Evolutionary conservation across 2,888 invertebrate species (phyloP), one percentile per base, ranked within the genome.

Genomic region (Elmis aenea): DNA sequence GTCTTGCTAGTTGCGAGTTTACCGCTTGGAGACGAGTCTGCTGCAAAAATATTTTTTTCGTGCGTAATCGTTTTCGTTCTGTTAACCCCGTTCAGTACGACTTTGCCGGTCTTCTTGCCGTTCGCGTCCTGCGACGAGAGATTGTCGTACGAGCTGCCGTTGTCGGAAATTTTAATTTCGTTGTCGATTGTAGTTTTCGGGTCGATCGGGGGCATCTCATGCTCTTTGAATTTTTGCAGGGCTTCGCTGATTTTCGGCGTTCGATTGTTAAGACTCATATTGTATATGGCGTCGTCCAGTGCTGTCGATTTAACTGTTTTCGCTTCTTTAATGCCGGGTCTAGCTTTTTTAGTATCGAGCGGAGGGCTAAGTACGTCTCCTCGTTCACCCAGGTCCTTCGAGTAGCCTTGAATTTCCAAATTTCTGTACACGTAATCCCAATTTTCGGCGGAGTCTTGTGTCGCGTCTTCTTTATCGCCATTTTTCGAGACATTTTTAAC

Each of bases 361-460:
- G 72, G 69, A 1, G 73, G 70, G 4, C 74, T 74, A 22, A 79
- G 51, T 35, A 83, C 71, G 50, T 86, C 77, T 35, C 79, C 83
- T 26, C 83, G 64, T 51, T 79, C 79, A 0, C 77, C 78, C 4
- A 79, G 59, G 51, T 84, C 84, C 47, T 75, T 76, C 5, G 68
- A 70, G 49, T 85, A 83, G 0, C 84, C 82, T 52, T 83, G 79
- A 50, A 78, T 83, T 38, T 86, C 84, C 18, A 88, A 67, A 58
- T 84, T 83, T 50, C 79, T 75, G 58, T 82, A 88, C 0, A 88
- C 86, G 57, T 85, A 86, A 57, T 83, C 83, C 88, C 88, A 89
- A 31, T 79, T 77, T 48, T 85, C 85, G 36, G 78, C 79, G 0
- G 78, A 80, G 16, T 36, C 38, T 1, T 81, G 80, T 58, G 79